Base-by-base conservation (phyloP, 2,113 vertebrate genomes). In the Leucoraja erinaceus region DNA sequence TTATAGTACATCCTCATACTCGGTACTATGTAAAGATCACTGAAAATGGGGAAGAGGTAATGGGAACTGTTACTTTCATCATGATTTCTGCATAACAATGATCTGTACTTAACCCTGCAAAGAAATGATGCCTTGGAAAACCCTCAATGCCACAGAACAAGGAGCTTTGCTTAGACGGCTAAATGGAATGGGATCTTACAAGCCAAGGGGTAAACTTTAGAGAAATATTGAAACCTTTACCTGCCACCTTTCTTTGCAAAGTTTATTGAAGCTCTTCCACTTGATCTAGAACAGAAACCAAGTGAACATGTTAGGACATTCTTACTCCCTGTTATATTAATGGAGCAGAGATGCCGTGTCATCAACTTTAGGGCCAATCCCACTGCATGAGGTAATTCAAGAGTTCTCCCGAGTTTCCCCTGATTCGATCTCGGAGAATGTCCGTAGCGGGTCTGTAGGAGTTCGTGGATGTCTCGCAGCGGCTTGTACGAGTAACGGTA, bases 271-370 rank as follows among this genome's bases (percentile, higher is more conserved):
- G 68, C 90, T 91, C 68, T 72, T 33, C 66, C 38, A 72, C 68
- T 91, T 1, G 90, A 38, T 91, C 90, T 91, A 20, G 25, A 91
- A 91, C 68, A 72, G 68, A 70, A 72, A 72, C 68, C 31, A 54
- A 91, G 33, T 4, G 0, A 20, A 66, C 4, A 88, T 66, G 25
- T 88, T 88, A 63, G n/a, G 28, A 31, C 12, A 18, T 28, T 28
- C 47, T n/a, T 61, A 10, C 79, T 2, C 81, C n/a, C 81, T 84
- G 38, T 47, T 84, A 16, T 68, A 68, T 14, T 9, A 68, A 68
- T 68, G 66, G 66, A 72, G 7, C 12, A 14, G 25, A 31, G 11
- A 14, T 18, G 1, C n/a, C 5, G 31, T 61, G 31, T 5, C 11
- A 86, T n/a, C 7, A 16, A 5, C 1, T 84, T 31, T n/a, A n/a